These are phyloP conservation scores for Planococcus citri DNA, from an alignment of 1,140 invertebrate species.

Conservation along the genomic window DNA sequence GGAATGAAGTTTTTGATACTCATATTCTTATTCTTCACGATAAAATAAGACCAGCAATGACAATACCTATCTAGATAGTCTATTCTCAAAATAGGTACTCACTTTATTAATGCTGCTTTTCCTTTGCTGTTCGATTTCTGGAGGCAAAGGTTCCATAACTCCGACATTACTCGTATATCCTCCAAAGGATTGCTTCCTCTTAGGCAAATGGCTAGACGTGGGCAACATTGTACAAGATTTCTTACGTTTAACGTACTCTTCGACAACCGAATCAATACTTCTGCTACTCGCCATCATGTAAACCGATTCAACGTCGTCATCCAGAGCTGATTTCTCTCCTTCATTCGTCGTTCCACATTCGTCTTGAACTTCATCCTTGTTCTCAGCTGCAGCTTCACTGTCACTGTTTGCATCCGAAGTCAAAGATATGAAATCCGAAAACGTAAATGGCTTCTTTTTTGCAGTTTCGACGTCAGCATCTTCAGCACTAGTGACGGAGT, in stretches of 20 bases:
- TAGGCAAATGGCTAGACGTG: conserved; percentile 25
- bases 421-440: conserved; percentile 26
- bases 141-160: conserved; percentile 45
- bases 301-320: conserved; percentile 30
- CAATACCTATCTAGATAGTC: not conserved
- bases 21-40: no score
- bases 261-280: conserved; percentile 35
- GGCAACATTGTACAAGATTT: conserved; percentile 41
- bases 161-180: conserved; percentile 32
- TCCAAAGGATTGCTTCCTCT: conserved; percentile 30
- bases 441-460: conserved; percentile 24
- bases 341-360: not conserved
- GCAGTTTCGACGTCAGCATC: not conserved
- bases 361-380: not conserved
- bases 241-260: conserved; percentile 48
- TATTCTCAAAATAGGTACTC: not conserved
- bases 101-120: conserved; percentile 64
- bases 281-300: conserved; percentile 39
- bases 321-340: not conserved
- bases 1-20: no score
- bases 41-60: no score
- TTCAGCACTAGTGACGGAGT: no score
- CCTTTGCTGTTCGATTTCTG: conserved; percentile 61
- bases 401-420: conserved; percentile 24
- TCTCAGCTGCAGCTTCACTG: conserved; percentile 8